These are phyloP conservation scores for Morbakka virulenta DNA, from an alignment of 30 jellyfish, hydroid and myxozoan species.

Conservation along the genomic window DNA sequence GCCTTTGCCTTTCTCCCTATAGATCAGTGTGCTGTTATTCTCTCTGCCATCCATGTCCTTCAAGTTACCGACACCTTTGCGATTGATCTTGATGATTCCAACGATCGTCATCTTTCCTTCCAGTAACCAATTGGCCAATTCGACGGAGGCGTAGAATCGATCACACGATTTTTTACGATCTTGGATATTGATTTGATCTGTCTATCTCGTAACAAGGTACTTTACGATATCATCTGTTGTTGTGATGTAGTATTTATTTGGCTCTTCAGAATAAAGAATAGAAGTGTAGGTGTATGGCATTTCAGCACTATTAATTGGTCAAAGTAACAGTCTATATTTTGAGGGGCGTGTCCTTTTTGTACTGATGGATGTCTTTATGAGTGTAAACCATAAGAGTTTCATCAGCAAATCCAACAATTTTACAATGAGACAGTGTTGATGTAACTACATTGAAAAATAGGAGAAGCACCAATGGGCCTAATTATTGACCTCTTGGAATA, in stretches of 20 bases:
- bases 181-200: background rate
- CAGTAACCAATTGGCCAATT: slow-evolving; percentile 35
- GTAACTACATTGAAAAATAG: too few species aligned
- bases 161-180: slow-evolving; percentile 45
- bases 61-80: slow-evolving; percentile 9
- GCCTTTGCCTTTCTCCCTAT: slow-evolving; percentile 29
- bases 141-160: slow-evolving; percentile 16
- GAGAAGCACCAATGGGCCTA: too few species aligned
- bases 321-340: slow-evolving; percentile 29
- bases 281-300: too few species aligned
- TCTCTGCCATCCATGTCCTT: slow-evolving; percentile 30
- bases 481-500: too few species aligned
- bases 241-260: slow-evolving; percentile 3
- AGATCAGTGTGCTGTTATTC: slow-evolving; percentile 13
- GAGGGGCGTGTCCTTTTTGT: slow-evolving; percentile 45
- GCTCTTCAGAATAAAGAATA: too few species aligned
- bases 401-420: too few species aligned
- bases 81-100: slow-evolving; percentile 47
- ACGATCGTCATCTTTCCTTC: slow-evolving; percentile 19
- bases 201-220: background rate
- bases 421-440: too few species aligned
- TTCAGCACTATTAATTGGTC: slow-evolving; percentile 31
- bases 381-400: too few species aligned
- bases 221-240: slow-evolving; percentile 31
- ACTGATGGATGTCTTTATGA: slow-evolving; percentile 33